A percentile compares a stretch with the other conserved stretches of the same genome.
These are phyloP conservation scores for Lepidocyrtinus sp. DNA, from an alignment of 2,888 invertebrate species.

Conservation along the genomic window DNA sequence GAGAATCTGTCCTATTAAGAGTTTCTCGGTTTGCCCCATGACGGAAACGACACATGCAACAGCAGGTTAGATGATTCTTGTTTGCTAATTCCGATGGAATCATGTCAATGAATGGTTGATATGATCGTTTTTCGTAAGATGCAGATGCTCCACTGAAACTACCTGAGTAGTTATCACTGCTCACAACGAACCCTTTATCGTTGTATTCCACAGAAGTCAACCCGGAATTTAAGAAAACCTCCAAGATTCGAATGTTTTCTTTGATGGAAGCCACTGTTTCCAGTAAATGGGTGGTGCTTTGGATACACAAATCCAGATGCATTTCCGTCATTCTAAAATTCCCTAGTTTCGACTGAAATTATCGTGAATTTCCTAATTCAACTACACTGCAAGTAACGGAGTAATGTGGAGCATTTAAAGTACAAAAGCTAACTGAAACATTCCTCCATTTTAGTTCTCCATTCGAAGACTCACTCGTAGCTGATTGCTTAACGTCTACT, in stretches of 20 bases:
- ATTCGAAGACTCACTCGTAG: no score
- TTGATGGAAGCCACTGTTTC: constrained; percentile 59
- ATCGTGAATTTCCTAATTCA: no score
- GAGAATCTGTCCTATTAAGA: constrained; percentile 20
- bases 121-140: constrained; percentile 22
- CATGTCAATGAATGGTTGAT: not conserved
- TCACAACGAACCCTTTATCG: not conserved
- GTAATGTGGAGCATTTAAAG: no score
- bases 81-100: constrained; percentile 19
- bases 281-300: constrained; percentile 57
- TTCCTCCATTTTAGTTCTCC: no score
- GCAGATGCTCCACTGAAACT: constrained; percentile 27
- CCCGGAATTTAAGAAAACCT: constrained; percentile 58
- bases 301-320: constrained; percentile 63
- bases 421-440: no score
- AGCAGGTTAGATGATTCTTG: constrained; percentile 41
- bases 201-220: no score
- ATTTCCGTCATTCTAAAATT: constrained; percentile 58
- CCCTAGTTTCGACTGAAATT: no score
- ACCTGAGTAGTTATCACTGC: constrained; percentile 3
- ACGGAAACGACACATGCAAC: constrained; percentile 61
- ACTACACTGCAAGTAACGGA: no score
- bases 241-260: constrained; percentile 57
- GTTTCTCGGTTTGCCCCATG: constrained; percentile 17
- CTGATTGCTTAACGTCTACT: no score